Conservation (phyloP, 2,113 vertebrate genomes). For the Bubalus kerabau region DNA sequence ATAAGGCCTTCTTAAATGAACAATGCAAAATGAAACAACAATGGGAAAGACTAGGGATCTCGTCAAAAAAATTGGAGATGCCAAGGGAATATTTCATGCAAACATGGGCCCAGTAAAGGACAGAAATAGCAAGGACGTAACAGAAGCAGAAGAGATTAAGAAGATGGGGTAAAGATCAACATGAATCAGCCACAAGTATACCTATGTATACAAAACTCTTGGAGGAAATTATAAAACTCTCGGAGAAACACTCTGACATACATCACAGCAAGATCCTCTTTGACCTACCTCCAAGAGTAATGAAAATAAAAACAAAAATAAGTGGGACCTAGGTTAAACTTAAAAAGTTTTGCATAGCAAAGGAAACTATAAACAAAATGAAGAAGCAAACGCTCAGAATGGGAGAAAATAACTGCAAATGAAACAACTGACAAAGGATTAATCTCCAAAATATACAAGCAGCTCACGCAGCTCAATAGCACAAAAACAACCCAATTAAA, state of each 20-base stretch:
- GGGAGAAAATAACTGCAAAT: background rate
- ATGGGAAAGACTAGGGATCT: background rate
- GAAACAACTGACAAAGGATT: background rate
- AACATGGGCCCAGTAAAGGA: background rate
- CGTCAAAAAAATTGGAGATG: background rate
- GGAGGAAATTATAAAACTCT: background rate
- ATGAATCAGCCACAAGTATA: background rate
- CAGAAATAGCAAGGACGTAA: background rate
- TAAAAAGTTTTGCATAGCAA: background rate
- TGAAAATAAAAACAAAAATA: background rate
- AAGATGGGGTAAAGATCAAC: background rate
- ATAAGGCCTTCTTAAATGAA: background rate
- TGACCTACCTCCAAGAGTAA: background rate
- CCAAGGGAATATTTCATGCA: background rate
- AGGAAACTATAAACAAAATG: background rate
- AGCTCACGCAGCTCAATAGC: background rate
- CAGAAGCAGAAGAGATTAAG: background rate
- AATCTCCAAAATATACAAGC: background rate
- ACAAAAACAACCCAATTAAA: background rate
- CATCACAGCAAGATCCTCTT: background rate
- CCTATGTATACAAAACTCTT: background rate
- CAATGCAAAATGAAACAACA: background rate
- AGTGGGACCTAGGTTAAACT: background rate
- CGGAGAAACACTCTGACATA: background rate
- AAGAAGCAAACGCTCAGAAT: background rate